Conservation (phyloP, 1,140 invertebrate genomes). For the Lethrus apterus region DNA sequence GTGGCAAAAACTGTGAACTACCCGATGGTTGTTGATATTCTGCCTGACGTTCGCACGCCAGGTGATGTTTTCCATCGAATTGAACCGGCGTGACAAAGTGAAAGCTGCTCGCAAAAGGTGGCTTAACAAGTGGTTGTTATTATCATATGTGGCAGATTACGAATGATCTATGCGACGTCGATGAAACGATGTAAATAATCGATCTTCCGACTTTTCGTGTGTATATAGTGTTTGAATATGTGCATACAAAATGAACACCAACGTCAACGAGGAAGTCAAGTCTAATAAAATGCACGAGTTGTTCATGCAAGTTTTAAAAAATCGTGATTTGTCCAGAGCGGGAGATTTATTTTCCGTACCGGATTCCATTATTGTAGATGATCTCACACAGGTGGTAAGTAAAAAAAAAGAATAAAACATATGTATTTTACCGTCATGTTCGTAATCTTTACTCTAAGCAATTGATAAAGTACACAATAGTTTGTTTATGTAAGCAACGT, state of each 20-base stretch:
- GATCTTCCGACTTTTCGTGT: conserved; percentile 4
- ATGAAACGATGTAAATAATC: conserved; percentile 2
- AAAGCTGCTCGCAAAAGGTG: conserved; percentile 16
- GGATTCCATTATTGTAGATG: conserved; percentile 77
- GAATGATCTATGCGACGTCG: conserved; percentile 8
- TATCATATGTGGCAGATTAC: conserved; percentile 16
- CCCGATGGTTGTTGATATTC: conserved; percentile 17
- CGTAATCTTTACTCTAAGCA: too few relatives aligned
- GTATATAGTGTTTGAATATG: conserved; percentile 13
- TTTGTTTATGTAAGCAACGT: too few relatives aligned
- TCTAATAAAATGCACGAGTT: conserved; percentile 72
- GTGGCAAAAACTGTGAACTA: conserved; percentile 10
- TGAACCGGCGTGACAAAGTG: conserved; percentile 11
- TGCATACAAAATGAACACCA: conserved; percentile 13
- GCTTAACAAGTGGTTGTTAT: conserved; percentile 15
- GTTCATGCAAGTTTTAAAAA: conserved; percentile 77
- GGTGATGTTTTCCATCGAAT: conserved; percentile 4
- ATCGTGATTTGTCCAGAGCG: conserved; percentile 81
- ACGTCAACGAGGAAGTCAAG: conserved; percentile 12
- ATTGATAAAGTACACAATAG: too few relatives aligned
- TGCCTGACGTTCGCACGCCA: conserved; percentile 7
- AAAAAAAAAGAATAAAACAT: too few relatives aligned
- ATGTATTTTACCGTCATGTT: too few relatives aligned
- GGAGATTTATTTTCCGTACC: conserved; percentile 85
- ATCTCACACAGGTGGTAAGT: conserved; percentile 74